Conservation (phyloP, 1,140 invertebrate genomes). For the Musca domestica region DNA sequence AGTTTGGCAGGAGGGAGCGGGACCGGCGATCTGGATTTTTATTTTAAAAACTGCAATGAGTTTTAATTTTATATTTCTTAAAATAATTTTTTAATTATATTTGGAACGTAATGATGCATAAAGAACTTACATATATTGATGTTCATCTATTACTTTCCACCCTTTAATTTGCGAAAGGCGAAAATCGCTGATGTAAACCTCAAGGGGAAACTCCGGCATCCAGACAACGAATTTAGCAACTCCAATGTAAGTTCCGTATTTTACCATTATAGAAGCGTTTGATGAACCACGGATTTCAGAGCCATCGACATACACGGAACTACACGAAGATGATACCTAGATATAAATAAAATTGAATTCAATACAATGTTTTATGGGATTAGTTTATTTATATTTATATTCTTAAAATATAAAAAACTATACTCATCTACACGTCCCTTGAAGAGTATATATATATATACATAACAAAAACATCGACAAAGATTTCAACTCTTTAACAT, state of each 20-base stretch:
- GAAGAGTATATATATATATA: too few relatives aligned
- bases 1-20: too few relatives aligned
- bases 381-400: background rate
- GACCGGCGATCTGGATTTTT: too few relatives aligned
- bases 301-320: constrained; percentile 94
- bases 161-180: constrained; percentile 88
- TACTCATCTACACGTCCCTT: background rate
- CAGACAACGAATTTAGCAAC: constrained; percentile 88
- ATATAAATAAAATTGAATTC: background rate
- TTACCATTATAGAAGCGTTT: constrained; percentile 90
- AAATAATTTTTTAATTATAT: too few relatives aligned
- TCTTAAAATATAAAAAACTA: too few relatives aligned
- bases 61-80: too few relatives aligned
- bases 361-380: background rate
- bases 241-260: constrained; percentile 89
- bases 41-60: too few relatives aligned
- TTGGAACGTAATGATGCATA: too few relatives aligned
- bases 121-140: constrained; percentile 56
- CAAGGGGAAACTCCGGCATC: constrained; percentile 93
- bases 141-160: constrained; percentile 81
- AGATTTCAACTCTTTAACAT: too few relatives aligned
- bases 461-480: too few relatives aligned
- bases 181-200: constrained; percentile 83
- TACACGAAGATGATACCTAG: constrained; percentile 93
- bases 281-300: constrained; percentile 92